These are phyloP conservation scores for Schizothorax lantsangensis DNA, from an alignment of 2,797 vertebrate genomes.

Conservation along the genomic window DNA sequence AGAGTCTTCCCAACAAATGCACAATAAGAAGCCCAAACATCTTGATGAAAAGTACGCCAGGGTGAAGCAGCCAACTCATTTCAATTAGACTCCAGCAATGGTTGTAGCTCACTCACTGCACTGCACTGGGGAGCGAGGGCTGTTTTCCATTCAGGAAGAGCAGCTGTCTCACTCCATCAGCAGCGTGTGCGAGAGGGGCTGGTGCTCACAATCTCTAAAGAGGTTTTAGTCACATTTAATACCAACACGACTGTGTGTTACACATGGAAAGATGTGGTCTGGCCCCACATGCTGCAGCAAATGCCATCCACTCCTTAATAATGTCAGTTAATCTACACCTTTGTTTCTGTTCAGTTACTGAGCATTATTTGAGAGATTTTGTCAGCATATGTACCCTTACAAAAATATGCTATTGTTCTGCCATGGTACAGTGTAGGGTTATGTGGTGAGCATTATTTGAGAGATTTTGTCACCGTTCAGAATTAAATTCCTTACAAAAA, in stretches of 20 bases:
- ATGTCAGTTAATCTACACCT: background rate
- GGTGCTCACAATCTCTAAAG: slow-evolving; percentile 3
- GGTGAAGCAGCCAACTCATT: slow-evolving; percentile 32
- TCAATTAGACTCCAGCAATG: slow-evolving; percentile 35
- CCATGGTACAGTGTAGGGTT: background rate
- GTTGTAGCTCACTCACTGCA: slow-evolving; percentile 8
- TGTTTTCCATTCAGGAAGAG: slow-evolving; percentile 20
- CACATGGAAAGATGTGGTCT: background rate
- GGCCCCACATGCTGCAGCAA: background rate
- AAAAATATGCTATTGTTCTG: background rate
- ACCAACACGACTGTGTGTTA: background rate
- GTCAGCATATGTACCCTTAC: background rate
- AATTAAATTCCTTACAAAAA: too few relatives aligned
- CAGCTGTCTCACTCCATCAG: slow-evolving; percentile 28
- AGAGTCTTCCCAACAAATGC: slow-evolving; percentile 18
- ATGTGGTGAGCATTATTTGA: too few relatives aligned
- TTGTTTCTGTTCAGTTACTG: background rate
- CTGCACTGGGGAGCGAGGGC: background rate
- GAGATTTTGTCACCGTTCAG: too few relatives aligned
- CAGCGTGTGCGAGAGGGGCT: background rate
- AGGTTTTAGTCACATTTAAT: slow-evolving; percentile 7
- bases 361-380: background rate
- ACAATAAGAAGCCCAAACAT: slow-evolving; percentile 15
- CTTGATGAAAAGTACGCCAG: slow-evolving; percentile 31
- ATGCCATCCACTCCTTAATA: background rate